Base-by-base conservation (phyloP, 2,888 invertebrate species). In the Pyrgus malvae region DNA sequence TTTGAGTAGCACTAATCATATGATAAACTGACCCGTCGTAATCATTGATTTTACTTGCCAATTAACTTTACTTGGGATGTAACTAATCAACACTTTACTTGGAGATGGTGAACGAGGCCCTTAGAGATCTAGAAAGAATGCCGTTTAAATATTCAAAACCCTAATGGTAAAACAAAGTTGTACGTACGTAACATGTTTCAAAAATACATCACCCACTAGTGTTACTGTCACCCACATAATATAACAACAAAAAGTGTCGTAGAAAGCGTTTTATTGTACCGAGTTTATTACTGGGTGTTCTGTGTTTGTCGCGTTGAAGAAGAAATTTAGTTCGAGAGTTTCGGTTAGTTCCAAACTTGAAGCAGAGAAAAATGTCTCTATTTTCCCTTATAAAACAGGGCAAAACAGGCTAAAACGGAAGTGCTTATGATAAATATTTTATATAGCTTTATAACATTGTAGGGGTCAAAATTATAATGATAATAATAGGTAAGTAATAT, bases 271-370 rank as follows among this genome's bases (percentile, higher is more conserved):
- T 53, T 53, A 53, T 53, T 53, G 45, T 53, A 31, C 23, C 45
- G 31, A 40, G 38, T 53, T 53, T 53, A 53, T 53, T 53, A 45
- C 45, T 53, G 37, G 38, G 53, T 38, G 45, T 37, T 46, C 38
- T 53, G 31, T 49, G 53, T 53, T 53, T 53, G 45, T 53, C 53
- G 45, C 51, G 45, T 16, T 38, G 29, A 45, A 53, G 35, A 51
- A 51, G 53, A 53, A 53, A 53, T 53, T 53, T 53, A 53, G 45
- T 53, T 53, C 45, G 45, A 53, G 53, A 46, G 53, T 53, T 53
- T 40, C 38, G 53, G 53, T 53, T 53, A 53, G 53, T 53, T 53
- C 38, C 45, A 11, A 46, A 53, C 53, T 53, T 38, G 45, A 46
- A 38, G 37, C 12, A 27, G 45, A 46, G 53, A 31, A 46, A 37